These are phyloP conservation scores for Platerodrilus igneus DNA, from an alignment of 2,888 invertebrate genomes.

Conservation along the genomic window DNA sequence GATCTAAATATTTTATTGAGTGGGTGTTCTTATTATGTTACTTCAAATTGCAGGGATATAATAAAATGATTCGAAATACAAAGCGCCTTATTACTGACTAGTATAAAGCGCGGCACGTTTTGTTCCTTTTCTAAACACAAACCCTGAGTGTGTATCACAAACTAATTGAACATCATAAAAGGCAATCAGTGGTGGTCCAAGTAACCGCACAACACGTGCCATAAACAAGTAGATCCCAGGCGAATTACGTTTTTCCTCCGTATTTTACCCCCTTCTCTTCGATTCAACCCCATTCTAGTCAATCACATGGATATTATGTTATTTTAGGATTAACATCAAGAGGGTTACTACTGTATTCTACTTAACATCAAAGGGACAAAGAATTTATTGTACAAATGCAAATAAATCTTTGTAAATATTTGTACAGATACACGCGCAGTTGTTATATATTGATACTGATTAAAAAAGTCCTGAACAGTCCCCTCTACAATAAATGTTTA, in stretches of 20 bases:
- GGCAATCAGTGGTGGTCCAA: slow-evolving; percentile 40
- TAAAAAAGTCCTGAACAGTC: no score
- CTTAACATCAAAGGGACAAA: slow-evolving; percentile 44
- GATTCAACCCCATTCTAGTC: slow-evolving; percentile 24
- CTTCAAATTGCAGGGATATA: no score
- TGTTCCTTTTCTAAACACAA: slow-evolving; percentile 14
- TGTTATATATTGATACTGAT: no score
- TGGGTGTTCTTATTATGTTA: no score
- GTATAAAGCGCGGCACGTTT: slow-evolving; percentile 3
- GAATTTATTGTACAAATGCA: slow-evolving; percentile 35
- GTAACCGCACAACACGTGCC: slow-evolving; percentile 43
- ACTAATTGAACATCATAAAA: slow-evolving; percentile 45
- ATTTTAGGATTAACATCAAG: slow-evolving; percentile 43
- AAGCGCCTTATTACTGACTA: slow-evolving; percentile 7
- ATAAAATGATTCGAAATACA: no score
- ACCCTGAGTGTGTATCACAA: slow-evolving; percentile 30
- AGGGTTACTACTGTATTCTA: slow-evolving; percentile 35
- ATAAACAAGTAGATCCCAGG: slow-evolving; percentile 39
- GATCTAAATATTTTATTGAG: no score
- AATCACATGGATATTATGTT: slow-evolving; percentile 40
- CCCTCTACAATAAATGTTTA: no score
- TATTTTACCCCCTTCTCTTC: slow-evolving; percentile 25
- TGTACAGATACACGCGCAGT: slow-evolving; percentile 19
- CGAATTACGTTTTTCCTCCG: slow-evolving; percentile 31
- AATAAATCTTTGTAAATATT: slow-evolving; percentile 43